Conservation (phyloP, 2,797 vertebrate genomes). For the Hemitrygon akajei region DNA sequence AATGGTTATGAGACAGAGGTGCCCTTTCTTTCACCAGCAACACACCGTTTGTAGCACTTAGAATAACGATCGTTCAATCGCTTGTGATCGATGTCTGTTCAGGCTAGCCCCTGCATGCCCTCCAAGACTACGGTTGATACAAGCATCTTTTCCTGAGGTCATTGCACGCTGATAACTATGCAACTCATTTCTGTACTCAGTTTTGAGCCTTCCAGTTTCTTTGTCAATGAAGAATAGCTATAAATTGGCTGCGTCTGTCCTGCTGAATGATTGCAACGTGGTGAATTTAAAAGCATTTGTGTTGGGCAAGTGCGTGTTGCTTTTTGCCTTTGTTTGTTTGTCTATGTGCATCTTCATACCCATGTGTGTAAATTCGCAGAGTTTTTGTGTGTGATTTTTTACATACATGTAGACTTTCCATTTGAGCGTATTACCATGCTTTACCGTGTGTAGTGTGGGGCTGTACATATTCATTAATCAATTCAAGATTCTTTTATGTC, state of each 20-base stretch:
- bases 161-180: constrained; percentile 4
- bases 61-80: neutral
- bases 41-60: neutral
- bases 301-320: neutral
- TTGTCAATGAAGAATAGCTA: neutral
- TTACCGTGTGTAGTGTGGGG: no score
- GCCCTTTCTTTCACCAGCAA: neutral
- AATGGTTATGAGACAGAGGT: constrained; percentile 13
- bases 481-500: no score
- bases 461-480: no score
- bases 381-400: neutral
- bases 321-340: neutral
- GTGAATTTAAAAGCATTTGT: neutral
- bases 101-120: neutral
- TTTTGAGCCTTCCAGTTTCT: neutral
- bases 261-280: neutral
- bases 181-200: neutral
- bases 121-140: neutral
- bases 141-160: neutral
- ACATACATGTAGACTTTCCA: no score
- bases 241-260: neutral
- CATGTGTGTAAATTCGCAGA: neutral
- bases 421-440: no score
- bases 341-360: neutral
- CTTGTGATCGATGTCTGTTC: neutral